Evolutionary conservation across 2,797 vertebrate species (phyloP).

Genomic region (Urophycis tenuis): DNA sequence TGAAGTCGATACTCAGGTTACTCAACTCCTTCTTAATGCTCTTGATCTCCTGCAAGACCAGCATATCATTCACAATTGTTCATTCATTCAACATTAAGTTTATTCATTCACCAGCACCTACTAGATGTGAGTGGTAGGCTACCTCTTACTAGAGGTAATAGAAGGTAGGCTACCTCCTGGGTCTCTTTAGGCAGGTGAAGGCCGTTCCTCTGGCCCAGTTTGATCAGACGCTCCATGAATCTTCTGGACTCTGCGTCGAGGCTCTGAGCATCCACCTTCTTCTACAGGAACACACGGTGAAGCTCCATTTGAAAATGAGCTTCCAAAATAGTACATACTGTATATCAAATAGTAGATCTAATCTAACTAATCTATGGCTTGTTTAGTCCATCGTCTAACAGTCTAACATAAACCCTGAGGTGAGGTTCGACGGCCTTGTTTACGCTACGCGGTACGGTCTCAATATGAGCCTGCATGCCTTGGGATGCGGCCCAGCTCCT

Average conservation of each 20-base stretch:
- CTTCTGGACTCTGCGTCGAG: conserved; percentile 75
- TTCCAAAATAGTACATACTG: no score
- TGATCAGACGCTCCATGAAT: conserved; percentile 87
- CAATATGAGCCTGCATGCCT: no score
- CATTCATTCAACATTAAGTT: background rate
- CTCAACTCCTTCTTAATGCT: conserved; percentile 91
- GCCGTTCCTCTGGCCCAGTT: conserved; percentile 83
- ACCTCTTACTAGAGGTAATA: no score
- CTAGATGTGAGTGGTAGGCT: background rate
- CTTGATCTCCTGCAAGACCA: conserved; percentile 81
- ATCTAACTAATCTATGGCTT: no score
- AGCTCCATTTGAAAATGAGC: no score
- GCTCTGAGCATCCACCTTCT: conserved; percentile 61
- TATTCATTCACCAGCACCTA: background rate
- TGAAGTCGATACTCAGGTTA: conserved; percentile 90
- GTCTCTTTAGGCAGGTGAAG: conserved; percentile 83
- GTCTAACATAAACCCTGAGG: no score
- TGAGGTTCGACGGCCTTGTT: no score
- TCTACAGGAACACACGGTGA: conserved; percentile 55
- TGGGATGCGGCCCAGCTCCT: no score
- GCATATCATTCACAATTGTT: background rate
- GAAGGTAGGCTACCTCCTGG: conserved; percentile 72
- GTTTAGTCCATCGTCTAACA: no score
- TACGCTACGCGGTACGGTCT: no score
- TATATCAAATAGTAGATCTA: no score